Percentiles rank a stretch among this genome's conserved stretches.
Evolutionary conservation across 2,888 invertebrate genomes (phyloP).

Genomic region (Marronus borbonicus): DNA sequence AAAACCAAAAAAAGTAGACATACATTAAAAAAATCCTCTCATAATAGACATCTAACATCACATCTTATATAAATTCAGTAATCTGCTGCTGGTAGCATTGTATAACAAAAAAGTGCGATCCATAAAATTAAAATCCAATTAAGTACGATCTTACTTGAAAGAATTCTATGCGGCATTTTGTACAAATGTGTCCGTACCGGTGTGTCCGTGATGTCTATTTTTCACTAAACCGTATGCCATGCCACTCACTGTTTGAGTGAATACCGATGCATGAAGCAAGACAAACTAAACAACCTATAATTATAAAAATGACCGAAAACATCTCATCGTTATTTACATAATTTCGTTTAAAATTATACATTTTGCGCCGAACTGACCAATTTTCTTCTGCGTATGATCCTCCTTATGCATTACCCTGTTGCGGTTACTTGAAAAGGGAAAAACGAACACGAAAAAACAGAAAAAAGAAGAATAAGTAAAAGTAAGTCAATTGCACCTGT

Average conservation of each 20-base stretch:
- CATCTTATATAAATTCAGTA: too few species aligned
- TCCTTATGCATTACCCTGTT: conserved; percentile 18
- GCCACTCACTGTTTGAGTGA: not conserved
- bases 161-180: not conserved
- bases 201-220: conserved; percentile 22
- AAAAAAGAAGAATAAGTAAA: conserved; percentile 24
- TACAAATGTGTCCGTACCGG: conserved; percentile 27
- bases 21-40: too few species aligned
- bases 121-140: not conserved
- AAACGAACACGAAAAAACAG: conserved; percentile 15
- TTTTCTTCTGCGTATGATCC: conserved; percentile 36
- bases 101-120: not conserved
- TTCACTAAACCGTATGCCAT: conserved; percentile 1
- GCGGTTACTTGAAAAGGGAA: conserved; percentile 18
- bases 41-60: too few species aligned
- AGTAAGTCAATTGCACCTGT: conserved; percentile 50
- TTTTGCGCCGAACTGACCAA: conserved; percentile 40
- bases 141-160: not conserved
- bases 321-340: conserved; percentile 48
- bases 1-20: too few species aligned
- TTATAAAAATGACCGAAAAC: conserved; percentile 48
- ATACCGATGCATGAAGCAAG: conserved; percentile 19
- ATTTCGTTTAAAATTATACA: conserved; percentile 49
- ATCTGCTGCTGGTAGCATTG: not conserved
- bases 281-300: conserved; percentile 35